Evolutionary conservation across 2,888 invertebrate species (phyloP).

Genomic region (Eilema depressum): DNA sequence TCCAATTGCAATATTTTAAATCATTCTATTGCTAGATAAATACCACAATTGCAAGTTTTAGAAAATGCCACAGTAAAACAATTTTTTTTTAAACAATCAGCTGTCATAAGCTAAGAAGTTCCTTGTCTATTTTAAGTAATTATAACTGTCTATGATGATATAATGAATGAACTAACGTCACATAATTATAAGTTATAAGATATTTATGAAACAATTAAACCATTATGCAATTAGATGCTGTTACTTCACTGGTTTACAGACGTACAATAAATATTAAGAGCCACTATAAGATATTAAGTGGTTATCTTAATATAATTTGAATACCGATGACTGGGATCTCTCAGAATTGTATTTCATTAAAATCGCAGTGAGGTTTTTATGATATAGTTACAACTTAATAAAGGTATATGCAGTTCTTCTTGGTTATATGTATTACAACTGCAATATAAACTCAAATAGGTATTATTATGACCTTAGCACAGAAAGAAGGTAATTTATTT

Average conservation of each 20-base stretch:
- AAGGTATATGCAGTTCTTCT: neutral
- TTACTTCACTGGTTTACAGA: neutral
- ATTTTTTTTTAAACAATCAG: neutral
- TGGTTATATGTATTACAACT: neutral
- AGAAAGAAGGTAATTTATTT: neutral
- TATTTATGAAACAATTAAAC: neutral
- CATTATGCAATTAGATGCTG: neutral
- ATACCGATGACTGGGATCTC: constrained; percentile 1
- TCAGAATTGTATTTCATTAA: constrained; percentile 5
- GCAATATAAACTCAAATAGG: constrained; percentile 1
- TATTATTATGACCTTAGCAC: neutral
- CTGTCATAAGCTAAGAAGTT: neutral
- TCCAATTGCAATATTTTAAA: neutral
- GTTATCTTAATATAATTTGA: constrained; percentile 10
- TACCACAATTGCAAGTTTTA: neutral
- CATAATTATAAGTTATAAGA: constrained; percentile 4
- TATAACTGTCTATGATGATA: neutral
- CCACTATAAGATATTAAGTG: neutral
- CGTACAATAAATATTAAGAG: constrained; percentile 11
- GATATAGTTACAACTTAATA: constrained; percentile 7
- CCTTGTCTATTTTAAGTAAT: neutral
- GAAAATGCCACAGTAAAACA: neutral
- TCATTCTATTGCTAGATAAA: neutral
- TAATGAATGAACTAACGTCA: neutral
- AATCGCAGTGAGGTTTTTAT: neutral